Evolutionary conservation across 2,888 invertebrate genomes (phyloP).

Genomic region (Agrochola macilenta): DNA sequence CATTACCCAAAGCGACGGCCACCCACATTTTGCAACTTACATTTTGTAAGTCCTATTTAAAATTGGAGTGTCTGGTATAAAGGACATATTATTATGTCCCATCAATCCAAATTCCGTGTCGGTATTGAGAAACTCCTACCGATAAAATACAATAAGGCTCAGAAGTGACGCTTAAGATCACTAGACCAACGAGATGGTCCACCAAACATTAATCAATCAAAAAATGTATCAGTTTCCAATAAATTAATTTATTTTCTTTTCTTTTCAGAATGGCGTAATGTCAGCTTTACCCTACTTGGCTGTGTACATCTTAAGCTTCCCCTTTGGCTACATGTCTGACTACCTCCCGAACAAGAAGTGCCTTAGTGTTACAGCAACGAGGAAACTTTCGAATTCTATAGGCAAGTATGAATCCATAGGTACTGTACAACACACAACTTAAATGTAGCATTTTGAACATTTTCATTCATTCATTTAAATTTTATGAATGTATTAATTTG

Average conservation of each 20-base stretch:
- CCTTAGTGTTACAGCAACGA: slow-evolving; percentile 85
- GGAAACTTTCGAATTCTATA: slow-evolving; percentile 76
- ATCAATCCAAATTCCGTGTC: no score
- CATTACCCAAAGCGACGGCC: background rate
- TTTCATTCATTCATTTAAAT: no score
- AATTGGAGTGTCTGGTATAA: no score
- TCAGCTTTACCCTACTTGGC: slow-evolving; percentile 93
- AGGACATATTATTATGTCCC: background rate
- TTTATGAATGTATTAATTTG: no score
- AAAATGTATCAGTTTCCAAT: background rate
- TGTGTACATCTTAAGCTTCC: slow-evolving; percentile 91
- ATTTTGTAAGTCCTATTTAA: background rate
- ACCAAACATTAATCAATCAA: background rate
- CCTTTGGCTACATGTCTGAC: slow-evolving; percentile 86
- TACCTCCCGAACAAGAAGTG: slow-evolving; percentile 85
- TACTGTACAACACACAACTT: no score
- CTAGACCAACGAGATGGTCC: background rate
- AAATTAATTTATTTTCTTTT: background rate
- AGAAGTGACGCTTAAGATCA: background rate
- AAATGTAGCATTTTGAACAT: no score
- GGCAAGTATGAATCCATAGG: slow-evolving; percentile 62
- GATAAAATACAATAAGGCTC: background rate
- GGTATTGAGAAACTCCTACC: no score
- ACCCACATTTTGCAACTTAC: background rate
- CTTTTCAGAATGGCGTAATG: slow-evolving; percentile 90